Base-by-base conservation (phyloP, 1,140 invertebrate genomes). In the Polypedilum vanderplanki region DNA sequence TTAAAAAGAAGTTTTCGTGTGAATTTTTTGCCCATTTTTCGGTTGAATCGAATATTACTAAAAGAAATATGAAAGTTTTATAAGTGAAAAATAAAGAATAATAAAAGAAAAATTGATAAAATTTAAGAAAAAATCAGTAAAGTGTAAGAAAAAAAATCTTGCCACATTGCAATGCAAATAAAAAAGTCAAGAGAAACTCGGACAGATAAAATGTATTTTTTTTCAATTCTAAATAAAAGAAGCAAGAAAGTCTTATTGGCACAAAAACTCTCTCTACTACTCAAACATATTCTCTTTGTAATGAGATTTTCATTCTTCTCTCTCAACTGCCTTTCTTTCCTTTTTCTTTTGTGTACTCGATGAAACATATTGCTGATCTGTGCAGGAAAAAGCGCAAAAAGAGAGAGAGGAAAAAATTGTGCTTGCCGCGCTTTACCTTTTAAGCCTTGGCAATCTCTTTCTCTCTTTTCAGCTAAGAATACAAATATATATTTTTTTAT, bases 351-450 rank as follows among this genome's bases (percentile, higher is more conserved):
- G 24, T 33, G 5, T 33, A 33, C 1, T 3, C 24, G 46, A 57
- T 57, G 46, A 57, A 57, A 57, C 46, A 57, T 57, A 57, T 57
- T 57, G 46, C 46, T 57, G 46, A 57, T 57, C 15, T 57, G 46
- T 57, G 46, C 46, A 57, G 46, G 15, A 57, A 57, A 46, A 46
- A 46, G 15, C 9, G 4, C 4, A 8, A 57, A 57, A 57, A 57
- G 15, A 57, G 12, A 57, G n/a, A 15, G 10, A 15, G n/a, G 15
- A 57, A 57, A 15, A 57, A 57, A 15, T 57, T 57, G 46, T 57
- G 46, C 12, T 57, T 57, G 15, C n/a, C 46, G 46, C n/a, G 46
- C 46, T n/a, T 57, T 57, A 57, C 46, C 15, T 33, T 57, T 57
- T 57, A 57, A 57, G 46, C 46, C 46, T 57, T 57, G n/a, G n/a